phyloP scores from a whole-genome alignment of 2,797 vertebrate genomes.

The Hephaestus fuliginosus region DNA sequence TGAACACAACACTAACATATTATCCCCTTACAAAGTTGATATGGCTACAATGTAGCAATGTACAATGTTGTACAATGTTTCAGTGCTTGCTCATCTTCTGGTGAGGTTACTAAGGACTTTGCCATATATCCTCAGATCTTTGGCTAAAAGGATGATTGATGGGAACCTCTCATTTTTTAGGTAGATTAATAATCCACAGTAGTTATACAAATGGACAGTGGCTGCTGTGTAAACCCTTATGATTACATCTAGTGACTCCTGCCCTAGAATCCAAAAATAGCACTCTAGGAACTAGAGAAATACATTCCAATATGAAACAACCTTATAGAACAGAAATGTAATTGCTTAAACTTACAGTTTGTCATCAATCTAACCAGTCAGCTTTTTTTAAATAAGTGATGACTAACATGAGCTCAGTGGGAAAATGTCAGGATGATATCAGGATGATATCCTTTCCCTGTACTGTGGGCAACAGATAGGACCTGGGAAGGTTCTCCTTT shows the following conservation, averaged over 20 bases:
- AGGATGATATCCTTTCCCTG: constrained; percentile 29
- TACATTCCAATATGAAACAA: constrained; percentile 1
- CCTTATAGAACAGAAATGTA: constrained; percentile 16
- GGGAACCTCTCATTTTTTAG: not conserved
- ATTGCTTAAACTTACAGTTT: constrained; percentile 22
- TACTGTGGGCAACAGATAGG: constrained; percentile 21
- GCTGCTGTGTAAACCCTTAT: constrained; percentile 26
- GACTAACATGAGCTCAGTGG: constrained; percentile 47
- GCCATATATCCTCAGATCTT: not conserved
- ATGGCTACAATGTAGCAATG: not conserved
- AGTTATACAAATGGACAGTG: not conserved
- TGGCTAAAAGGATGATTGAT: constrained; percentile 1
- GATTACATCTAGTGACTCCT: constrained; percentile 47
- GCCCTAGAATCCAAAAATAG: constrained; percentile 49
- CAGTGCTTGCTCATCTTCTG: not conserved
- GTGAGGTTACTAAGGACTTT: not conserved
- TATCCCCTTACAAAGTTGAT: not conserved
- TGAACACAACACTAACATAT: not conserved
- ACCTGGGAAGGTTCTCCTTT: not conserved
- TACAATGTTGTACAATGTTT: too few relatives aligned
- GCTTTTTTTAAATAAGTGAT: constrained; percentile 8
- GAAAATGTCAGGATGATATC: constrained; percentile 56
- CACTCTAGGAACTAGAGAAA: constrained; percentile 8
- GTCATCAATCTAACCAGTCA: constrained; percentile 25
- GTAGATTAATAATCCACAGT: not conserved